phyloP scores from a whole-genome alignment of 2,888 invertebrate species.

The Smittia sp. region DNA sequence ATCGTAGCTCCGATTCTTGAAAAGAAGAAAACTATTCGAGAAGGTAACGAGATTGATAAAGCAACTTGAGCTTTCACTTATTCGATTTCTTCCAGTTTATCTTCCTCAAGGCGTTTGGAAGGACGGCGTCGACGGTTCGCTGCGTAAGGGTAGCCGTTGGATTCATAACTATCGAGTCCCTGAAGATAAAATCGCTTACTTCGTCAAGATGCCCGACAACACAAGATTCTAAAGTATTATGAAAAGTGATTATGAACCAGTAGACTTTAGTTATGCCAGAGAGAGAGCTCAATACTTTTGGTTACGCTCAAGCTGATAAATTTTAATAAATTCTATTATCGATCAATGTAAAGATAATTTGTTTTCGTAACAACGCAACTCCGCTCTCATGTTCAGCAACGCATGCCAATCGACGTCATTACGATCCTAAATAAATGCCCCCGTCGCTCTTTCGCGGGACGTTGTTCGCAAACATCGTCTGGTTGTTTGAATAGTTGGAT shows the following conservation, averaged over 20 bases:
- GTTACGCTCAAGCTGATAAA: background rate
- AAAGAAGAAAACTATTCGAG: constrained; percentile 67
- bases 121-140: constrained; percentile 82
- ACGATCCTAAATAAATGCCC: constrained; percentile 33
- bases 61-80: background rate
- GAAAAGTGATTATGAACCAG: no score
- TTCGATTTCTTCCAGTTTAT: constrained; percentile 61
- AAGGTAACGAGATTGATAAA: constrained; percentile 55
- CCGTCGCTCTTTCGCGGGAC: constrained; percentile 9
- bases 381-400: background rate
- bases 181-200: constrained; percentile 76
- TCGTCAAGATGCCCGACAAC: constrained; percentile 80
- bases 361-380: no score
- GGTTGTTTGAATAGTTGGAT: constrained; percentile 33
- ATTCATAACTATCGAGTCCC: constrained; percentile 83
- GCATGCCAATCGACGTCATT: background rate
- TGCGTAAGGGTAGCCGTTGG: constrained; percentile 85
- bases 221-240: constrained; percentile 62
- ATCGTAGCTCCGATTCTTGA: constrained; percentile 85
- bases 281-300: no score
- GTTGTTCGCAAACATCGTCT: background rate
- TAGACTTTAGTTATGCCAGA: no score
- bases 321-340: background rate
- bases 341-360: no score
- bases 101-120: constrained; percentile 90